These are phyloP conservation scores for Blastomussa wellsi DNA, from an alignment of 92 coral and sea anemone species.

Conservation along the genomic window DNA sequence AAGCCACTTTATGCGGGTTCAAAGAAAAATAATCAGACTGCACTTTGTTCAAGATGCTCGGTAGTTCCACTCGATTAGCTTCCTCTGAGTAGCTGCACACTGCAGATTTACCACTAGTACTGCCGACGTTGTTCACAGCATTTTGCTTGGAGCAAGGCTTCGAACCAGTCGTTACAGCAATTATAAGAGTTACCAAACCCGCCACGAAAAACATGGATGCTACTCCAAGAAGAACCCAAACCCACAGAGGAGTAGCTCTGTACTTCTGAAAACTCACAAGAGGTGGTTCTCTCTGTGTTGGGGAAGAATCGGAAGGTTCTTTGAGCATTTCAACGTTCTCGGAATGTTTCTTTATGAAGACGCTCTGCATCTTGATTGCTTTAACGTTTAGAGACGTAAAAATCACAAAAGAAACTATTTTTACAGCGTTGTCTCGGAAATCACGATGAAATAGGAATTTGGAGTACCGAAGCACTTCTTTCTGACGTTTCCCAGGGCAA, in stretches of 20 bases:
- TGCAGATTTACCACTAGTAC: background rate
- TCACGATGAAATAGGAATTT: background rate
- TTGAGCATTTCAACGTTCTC: conserved; percentile 18
- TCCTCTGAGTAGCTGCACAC: conserved; percentile 64
- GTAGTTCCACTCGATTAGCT: conserved; percentile 63
- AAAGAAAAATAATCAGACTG: conserved; percentile 64
- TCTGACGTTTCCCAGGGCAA: no score
- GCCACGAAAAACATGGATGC: conserved; percentile 32
- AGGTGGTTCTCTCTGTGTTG: background rate
- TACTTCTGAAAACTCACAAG: background rate
- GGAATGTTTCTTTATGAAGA: conserved; percentile 11
- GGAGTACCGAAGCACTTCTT: background rate
- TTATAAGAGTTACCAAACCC: conserved; percentile 9
- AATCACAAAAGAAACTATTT: background rate
- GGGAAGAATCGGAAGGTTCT: background rate
- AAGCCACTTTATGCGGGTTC: conserved; percentile 56
- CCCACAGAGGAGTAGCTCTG: conserved; percentile 5
- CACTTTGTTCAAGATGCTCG: conserved; percentile 53
- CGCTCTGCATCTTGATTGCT: background rate
- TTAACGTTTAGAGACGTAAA: background rate
- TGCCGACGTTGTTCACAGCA: no score
- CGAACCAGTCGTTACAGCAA: background rate
- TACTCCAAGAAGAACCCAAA: conserved; percentile 29
- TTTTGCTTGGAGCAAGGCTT: background rate
- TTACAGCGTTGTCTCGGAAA: background rate